A percentile compares a stretch with the other conserved stretches of the same genome.
These are phyloP conservation scores for Ceraclea dissimilis DNA, from an alignment of 2,888 invertebrate species.

Conservation along the genomic window DNA sequence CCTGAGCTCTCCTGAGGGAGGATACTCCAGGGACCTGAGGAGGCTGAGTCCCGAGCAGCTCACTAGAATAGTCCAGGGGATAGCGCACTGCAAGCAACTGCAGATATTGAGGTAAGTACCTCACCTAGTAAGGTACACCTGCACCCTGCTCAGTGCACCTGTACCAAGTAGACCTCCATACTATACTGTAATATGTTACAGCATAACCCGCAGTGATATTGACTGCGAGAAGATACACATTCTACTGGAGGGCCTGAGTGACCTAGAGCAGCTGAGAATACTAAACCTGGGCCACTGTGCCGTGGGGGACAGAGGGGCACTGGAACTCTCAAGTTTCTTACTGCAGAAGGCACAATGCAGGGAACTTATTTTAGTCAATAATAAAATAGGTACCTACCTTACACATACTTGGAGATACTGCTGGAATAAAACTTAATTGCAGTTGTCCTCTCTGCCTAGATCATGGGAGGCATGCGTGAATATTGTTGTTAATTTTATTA, in stretches of 20 bases:
- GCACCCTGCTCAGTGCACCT: neutral
- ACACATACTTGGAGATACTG: no score
- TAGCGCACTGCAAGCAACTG: constrained; percentile 39
- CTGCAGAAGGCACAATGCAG: constrained; percentile 41
- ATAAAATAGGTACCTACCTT: constrained; percentile 41
- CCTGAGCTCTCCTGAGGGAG: constrained; percentile 35
- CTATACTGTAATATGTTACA: no score
- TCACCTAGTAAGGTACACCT: neutral
- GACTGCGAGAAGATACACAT: constrained; percentile 43
- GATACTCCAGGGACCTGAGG: constrained; percentile 43
- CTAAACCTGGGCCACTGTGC: constrained; percentile 60
- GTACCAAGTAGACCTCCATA: no score
- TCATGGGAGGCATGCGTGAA: no score
- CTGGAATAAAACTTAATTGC: no score
- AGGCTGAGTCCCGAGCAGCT: constrained; percentile 46
- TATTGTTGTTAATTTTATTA: no score
- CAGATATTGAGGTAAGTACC: constrained; percentile 35
- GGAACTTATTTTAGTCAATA: constrained; percentile 46
- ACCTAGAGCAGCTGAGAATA: constrained; percentile 41
- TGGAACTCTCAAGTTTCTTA: constrained; percentile 52
- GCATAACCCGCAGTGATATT: constrained; percentile 43
- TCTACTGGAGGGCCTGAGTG: constrained; percentile 39
- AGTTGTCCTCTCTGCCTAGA: no score
- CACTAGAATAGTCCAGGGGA: constrained; percentile 39
- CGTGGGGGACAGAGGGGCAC: constrained; percentile 52